Evolutionary conservation across 2,113 vertebrate species (phyloP), one percentile per base, ranked within the genome.

Genomic region (Rhea americana): DNA sequence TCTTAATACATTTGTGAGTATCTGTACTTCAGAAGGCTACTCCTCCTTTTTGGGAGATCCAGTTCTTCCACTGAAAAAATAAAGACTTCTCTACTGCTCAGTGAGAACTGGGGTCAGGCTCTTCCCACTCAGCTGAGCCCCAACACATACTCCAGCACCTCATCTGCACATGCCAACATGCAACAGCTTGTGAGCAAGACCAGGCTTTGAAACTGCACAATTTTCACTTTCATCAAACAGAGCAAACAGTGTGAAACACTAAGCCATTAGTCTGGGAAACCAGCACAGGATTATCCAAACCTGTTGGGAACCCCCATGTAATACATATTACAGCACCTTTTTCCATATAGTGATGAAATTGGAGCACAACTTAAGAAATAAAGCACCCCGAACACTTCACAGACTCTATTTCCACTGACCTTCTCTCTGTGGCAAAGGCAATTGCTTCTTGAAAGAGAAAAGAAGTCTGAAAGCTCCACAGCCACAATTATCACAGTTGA

Each of bases 401-500:
- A 85, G 58, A 24, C 48, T 56, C 51, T 61, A 73, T 15, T 83
- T 84, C 53, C 91, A 94, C 97, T 97, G 95, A 98, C 98, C 98
- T 98, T 97, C 91, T 85, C 76, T 2, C 0, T 58, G 53, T 63
- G 84, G 72, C 74, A 82, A 91, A 85, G 37, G 45, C 71, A 92
- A 81, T 59, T 43, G 32, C 73, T 94, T 92, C 97, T 97, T 95
- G 63, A 89, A 91, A 95, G 76, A 91, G 53, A 70, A 93, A 92
- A 89, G 37, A 93, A 84, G 89, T 91, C 58, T 91, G 88, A 96
- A 96, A 87, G 81, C 91, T 97, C 90, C 95, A 89, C 79, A 95
- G 81, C 93, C 93, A 96, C 83, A 90, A 97, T 88, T 97, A 96
- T 97, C 97, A 96, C 80, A 95, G 95, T 95, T 93, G 94, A 93